Base-by-base conservation (phyloP, 2,888 invertebrate genomes). In the Entomobrya proxima region DNA sequence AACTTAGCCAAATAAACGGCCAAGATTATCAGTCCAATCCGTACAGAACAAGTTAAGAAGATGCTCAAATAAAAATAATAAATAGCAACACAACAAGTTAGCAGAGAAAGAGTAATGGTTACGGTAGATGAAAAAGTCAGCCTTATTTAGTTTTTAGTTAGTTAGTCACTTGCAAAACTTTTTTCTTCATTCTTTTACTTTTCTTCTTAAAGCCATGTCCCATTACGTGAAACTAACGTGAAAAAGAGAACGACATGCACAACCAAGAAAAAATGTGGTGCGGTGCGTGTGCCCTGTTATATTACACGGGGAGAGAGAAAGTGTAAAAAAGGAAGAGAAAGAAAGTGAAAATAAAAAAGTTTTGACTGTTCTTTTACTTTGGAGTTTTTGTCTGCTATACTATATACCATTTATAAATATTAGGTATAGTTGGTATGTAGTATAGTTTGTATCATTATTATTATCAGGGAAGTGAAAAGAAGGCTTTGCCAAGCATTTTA, bases 221-320 rank as follows among this genome's bases (percentile, higher is more conserved):
- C 64, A 64, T 64, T 64, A 64, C 64, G 64, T 64, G 64, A 64
- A 64, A 64, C 18, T 64, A 64, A 37, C 64, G 21, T 64, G 64
- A 35, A 64, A 64, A 37, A 18, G 58, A 58, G 30, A 30, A 58
- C 3, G 47, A 5, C 11, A 47, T 13, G 50, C 4, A 50, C 9
- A 50, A 50, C n/a, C 11, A n/a, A n/a, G 9, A n/a, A 4, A 50
- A 58, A 30, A 52, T 6, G n/a, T 27, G 9, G 27, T 6, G n/a
- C n/a, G n/a, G n/a, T n/a, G n/a, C n/a, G n/a, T n/a, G n/a, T n/a
- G n/a, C n/a, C n/a, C n/a, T n/a, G n/a, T n/a, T n/a, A n/a, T n/a
- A n/a, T n/a, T n/a, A n/a, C n/a, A n/a, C n/a, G n/a, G n/a, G n/a
- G n/a, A 27, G 5, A 24, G 58, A 15, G 11, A 58, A 30, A 58